Evolutionary conservation across 2,888 invertebrate species (phyloP).

Genomic region (Sesia apiformis): DNA sequence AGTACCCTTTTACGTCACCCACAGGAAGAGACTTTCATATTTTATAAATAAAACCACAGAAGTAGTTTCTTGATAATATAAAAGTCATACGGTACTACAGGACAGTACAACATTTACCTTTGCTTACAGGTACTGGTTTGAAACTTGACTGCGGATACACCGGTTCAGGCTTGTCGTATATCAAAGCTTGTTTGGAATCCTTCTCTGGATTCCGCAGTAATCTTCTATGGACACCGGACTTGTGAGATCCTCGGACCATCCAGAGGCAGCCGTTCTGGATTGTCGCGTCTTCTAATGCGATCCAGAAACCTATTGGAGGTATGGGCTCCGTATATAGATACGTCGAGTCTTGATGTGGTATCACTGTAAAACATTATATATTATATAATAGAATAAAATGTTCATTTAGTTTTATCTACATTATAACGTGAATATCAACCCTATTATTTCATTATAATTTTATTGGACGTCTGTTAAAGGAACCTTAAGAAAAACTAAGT

Average conservation of each 20-base stretch:
- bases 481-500: no score
- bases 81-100: no score
- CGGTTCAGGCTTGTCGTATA: slow-evolving; percentile 81
- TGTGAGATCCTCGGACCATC: slow-evolving; percentile 94
- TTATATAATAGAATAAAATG: no score
- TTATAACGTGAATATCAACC: no score
- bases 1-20: no score
- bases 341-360: slow-evolving; percentile 89
- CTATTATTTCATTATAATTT: background rate
- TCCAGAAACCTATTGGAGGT: slow-evolving; percentile 92
- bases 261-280: slow-evolving; percentile 95
- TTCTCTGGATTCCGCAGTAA: slow-evolving; percentile 81
- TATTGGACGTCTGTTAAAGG: background rate
- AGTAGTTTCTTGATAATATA: no score
- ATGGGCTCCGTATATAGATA: slow-evolving; percentile 91
- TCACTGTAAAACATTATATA: slow-evolving; percentile 66
- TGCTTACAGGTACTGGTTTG: slow-evolving; percentile 84
- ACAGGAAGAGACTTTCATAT: no score
- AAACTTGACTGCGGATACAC: slow-evolving; percentile 84
- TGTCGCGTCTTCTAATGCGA: slow-evolving; percentile 95
- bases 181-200: slow-evolving; percentile 71
- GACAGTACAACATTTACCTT: slow-evolving; percentile 74
- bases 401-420: no score
- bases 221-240: slow-evolving; percentile 83
- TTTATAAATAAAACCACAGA: no score